Evolutionary conservation across 2,888 invertebrate genomes (phyloP), one percentile per base, ranked within the genome.

Genomic region (Chymomyza caudatula): DNA sequence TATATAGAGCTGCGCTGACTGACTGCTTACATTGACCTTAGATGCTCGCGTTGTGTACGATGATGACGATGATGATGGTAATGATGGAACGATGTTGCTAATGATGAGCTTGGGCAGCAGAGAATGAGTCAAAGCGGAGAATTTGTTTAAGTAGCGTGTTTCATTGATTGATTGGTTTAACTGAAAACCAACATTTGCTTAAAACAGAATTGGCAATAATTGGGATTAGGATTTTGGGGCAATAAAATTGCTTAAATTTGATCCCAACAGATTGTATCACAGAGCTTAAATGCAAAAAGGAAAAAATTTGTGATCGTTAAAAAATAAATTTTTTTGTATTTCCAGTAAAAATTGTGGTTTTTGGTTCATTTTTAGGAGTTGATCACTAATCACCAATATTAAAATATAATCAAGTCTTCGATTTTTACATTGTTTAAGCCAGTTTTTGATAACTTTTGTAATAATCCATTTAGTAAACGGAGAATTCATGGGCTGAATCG

Each of bases 21-120:
- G 51, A 11, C 25, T 20, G 17, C 59, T 53, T 44, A 20, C 75
- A 82, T 79, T 80, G 80, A 85, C 80, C 83, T 82, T 80, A 80
- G 83, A 66, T 37, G 29, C 85, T 67, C 53, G 76, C 29, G 11
- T 11, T 37, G 29, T 37, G 29, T 11, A 63, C 67, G 63, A 52
- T 52, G 67, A 19, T 49, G 49, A 15, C 3, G 20, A 15, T 2
- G 19, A 47, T 1, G 47, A 47, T 0, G 47, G n/a, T 47, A 4
- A 47, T 17, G 15, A 47, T 47, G 19, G 47, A 22, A 64, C 59
- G 49, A 58, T 53, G 56, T 60, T 55, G 49, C 1, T 4, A 2
- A 19, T 17, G 0, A 15, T 5, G 17, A 47, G 44, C 13, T 15
- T 25, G 37, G 47, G 60, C 49, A 11, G 53, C 65, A 61, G 63